Evolutionary conservation across 2,797 vertebrate genomes (phyloP).

Genomic region (Bryconaethiops microstoma): DNA sequence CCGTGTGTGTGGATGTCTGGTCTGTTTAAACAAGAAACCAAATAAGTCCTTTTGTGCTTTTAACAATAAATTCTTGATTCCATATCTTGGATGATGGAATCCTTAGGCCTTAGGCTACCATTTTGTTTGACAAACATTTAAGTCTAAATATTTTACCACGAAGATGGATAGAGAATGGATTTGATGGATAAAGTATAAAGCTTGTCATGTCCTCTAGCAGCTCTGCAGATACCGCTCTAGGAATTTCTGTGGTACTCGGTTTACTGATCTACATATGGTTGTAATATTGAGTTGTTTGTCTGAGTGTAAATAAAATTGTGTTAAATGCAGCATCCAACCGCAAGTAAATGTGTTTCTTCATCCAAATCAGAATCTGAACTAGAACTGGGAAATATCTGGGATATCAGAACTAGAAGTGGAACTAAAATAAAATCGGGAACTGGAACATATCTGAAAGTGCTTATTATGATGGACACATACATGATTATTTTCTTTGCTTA

Average conservation of each 20-base stretch:
- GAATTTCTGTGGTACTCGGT: not conserved
- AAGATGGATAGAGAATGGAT: not conserved
- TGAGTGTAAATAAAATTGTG: constrained; percentile 4
- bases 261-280: not conserved
- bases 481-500: no score
- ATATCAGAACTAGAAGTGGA: no score
- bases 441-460: no score
- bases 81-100: not conserved
- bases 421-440: no score
- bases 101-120: not conserved
- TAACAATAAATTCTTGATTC: not conserved
- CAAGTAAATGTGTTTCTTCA: not conserved
- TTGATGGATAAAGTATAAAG: not conserved
- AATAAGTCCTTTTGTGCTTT: not conserved
- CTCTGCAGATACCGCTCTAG: no score
- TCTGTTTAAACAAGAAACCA: not conserved
- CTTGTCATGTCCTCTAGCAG: not conserved
- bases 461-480: no score
- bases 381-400: not conserved
- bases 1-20: not conserved
- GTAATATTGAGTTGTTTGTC: not conserved
- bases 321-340: not conserved
- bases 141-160: not conserved
- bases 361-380: not conserved
- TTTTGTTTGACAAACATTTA: not conserved